Evolutionary conservation across 2,797 vertebrate genomes (phyloP).

Genomic region (Siniperca scherzeri): DNA sequence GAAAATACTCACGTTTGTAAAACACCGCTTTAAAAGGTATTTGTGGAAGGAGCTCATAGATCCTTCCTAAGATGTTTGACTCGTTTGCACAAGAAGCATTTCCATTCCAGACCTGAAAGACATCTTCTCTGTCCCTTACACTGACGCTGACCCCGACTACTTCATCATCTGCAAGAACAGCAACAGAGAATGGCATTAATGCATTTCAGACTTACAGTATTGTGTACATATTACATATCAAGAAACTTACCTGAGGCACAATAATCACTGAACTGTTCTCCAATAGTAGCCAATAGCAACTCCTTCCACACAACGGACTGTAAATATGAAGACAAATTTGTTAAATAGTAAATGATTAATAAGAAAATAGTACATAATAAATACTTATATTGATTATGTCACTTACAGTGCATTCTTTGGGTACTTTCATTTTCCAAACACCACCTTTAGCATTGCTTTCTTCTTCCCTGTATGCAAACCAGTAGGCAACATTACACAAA

Average conservation of each 20-base stretch:
- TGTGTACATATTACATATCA: neutral
- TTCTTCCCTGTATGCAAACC: slow-evolving; percentile 90
- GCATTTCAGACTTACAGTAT: neutral
- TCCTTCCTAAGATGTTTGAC: slow-evolving; percentile 92
- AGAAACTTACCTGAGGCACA: slow-evolving; percentile 90
- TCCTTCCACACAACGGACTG: slow-evolving; percentile 97
- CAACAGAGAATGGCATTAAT: neutral
- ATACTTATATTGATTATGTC: neutral
- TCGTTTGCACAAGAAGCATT: slow-evolving; percentile 91
- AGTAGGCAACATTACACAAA: slow-evolving; percentile 3
- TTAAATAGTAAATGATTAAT: neutral
- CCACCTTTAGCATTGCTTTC: slow-evolving; percentile 98
- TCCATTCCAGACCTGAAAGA: slow-evolving; percentile 96
- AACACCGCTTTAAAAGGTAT: slow-evolving; percentile 95
- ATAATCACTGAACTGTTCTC: slow-evolving; percentile 95
- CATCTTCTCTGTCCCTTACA: slow-evolving; percentile 92
- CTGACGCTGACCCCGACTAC: slow-evolving; percentile 96
- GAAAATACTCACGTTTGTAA: slow-evolving; percentile 94
- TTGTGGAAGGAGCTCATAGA: slow-evolving; percentile 93
- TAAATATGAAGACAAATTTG: slow-evolving; percentile 26
- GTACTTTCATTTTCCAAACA: slow-evolving; percentile 98
- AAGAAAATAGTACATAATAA: neutral
- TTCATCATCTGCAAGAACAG: slow-evolving; percentile 90
- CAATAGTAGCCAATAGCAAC: slow-evolving; percentile 93
- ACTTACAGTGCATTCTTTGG: slow-evolving; percentile 94